Conservation (phyloP, 2,888 invertebrate genomes). For the Thelaira solivaga region DNA sequence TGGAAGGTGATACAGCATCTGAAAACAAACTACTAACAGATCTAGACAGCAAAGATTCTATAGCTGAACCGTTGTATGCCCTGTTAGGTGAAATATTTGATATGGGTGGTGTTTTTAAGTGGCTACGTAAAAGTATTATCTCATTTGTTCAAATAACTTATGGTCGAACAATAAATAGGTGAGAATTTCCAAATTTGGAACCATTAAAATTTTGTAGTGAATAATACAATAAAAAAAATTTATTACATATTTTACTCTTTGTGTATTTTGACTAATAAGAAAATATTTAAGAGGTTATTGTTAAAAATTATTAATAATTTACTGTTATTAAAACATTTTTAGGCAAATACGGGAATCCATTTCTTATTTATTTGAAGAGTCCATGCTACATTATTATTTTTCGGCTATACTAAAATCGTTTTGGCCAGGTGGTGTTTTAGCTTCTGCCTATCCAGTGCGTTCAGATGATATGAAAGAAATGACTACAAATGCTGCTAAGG, state of each 20-base stretch:
- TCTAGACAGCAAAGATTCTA: slow-evolving; percentile 86
- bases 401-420: slow-evolving; percentile 89
- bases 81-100: slow-evolving; percentile 93
- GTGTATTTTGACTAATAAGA: too few relatives aligned
- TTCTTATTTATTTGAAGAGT: slow-evolving; percentile 91
- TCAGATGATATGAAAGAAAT: slow-evolving; percentile 83
- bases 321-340: slow-evolving; percentile 56
- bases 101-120: slow-evolving; percentile 91
- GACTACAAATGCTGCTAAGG: slow-evolving; percentile 83
- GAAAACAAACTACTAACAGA: slow-evolving; percentile 76
- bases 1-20: slow-evolving; percentile 81
- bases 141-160: slow-evolving; percentile 94
- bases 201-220: too few relatives aligned
- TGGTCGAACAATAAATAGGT: slow-evolving; percentile 93
- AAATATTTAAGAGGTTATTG: too few relatives aligned
- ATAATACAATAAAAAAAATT: too few relatives aligned
- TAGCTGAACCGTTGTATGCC: slow-evolving; percentile 93
- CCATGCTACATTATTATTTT: slow-evolving; percentile 93
- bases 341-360: slow-evolving; percentile 93
- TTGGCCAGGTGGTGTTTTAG: slow-evolving; percentile 91
- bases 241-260: not conserved
- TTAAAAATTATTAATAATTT: too few relatives aligned
- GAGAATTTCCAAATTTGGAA: too few relatives aligned
- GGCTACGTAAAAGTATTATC: slow-evolving; percentile 90
- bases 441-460: slow-evolving; percentile 77